These are phyloP conservation scores for Ceratosolen solmsi DNA, from an alignment of 1,140 invertebrate species.

Conservation along the genomic window DNA sequence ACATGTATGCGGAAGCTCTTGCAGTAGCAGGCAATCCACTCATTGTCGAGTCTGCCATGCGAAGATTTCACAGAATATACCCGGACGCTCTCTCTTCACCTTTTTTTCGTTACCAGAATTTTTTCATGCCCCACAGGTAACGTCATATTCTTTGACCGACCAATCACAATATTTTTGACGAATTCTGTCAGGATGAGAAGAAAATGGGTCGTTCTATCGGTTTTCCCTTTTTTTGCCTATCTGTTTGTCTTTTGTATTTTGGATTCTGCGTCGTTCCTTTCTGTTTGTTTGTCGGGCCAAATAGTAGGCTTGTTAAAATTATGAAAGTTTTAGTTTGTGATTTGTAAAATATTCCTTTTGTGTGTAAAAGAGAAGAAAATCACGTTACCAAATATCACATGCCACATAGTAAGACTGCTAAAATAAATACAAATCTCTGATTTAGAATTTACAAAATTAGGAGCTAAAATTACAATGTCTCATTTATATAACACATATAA, in stretches of 20 bases:
- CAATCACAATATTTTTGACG: slow-evolving; percentile 75
- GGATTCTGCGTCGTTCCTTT: slow-evolving; percentile 26
- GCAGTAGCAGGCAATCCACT: slow-evolving; percentile 13
- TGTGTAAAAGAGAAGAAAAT: slow-evolving; percentile 23
- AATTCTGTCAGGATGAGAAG: slow-evolving; percentile 66
- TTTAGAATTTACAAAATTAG: background rate
- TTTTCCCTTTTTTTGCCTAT: slow-evolving; percentile 47
- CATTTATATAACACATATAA: no score
- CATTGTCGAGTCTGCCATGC: slow-evolving; percentile 28
- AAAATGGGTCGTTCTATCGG: slow-evolving; percentile 50
- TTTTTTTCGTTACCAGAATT: slow-evolving; percentile 40
- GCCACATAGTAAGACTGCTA: no score
- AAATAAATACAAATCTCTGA: background rate
- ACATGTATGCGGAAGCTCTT: slow-evolving; percentile 20
- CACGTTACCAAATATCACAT: background rate
- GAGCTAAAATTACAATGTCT: background rate
- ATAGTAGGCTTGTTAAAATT: slow-evolving; percentile 48
- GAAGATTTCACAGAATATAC: slow-evolving; percentile 41
- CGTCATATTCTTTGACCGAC: slow-evolving; percentile 67
- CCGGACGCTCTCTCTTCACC: slow-evolving; percentile 8
- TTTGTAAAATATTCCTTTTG: slow-evolving; percentile 44
- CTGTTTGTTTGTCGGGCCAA: slow-evolving; percentile 33
- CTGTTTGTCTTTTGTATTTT: slow-evolving; percentile 50
- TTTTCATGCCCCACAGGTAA: slow-evolving; percentile 62
- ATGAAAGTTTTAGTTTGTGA: slow-evolving; percentile 47